Evolutionary conservation across 2,888 invertebrate genomes (phyloP).

Genomic region (Lamproptera curius): DNA sequence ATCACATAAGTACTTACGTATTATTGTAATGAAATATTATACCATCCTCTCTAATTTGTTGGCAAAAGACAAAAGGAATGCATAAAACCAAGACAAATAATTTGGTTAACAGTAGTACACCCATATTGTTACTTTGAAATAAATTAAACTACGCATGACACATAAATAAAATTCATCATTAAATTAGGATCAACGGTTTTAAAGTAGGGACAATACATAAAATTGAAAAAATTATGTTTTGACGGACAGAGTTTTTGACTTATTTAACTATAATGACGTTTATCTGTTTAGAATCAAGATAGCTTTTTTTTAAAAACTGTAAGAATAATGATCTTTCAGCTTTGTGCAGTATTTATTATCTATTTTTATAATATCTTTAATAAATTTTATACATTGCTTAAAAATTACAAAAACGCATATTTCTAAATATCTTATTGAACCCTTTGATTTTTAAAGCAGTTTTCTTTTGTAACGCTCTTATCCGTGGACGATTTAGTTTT

Average conservation of each 20-base stretch:
- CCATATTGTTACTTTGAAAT: slow-evolving; percentile 3
- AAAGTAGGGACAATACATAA: not conserved
- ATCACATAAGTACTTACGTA: slow-evolving; percentile 61
- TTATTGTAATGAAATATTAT: slow-evolving; percentile 67
- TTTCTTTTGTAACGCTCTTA: no score
- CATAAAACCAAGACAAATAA: slow-evolving; percentile 34
- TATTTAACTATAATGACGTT: slow-evolving; percentile 7
- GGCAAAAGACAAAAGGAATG: slow-evolving; percentile 32
- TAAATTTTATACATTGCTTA: no score
- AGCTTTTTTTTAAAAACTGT: no score
- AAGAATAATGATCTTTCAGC: no score
- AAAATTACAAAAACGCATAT: no score
- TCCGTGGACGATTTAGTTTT: no score
- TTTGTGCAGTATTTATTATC: no score
- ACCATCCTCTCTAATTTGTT: slow-evolving; percentile 39
- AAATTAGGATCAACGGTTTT: not conserved
- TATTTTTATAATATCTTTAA: no score
- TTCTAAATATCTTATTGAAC: no score
- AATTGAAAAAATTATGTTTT: not conserved
- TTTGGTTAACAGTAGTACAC: slow-evolving; percentile 25
- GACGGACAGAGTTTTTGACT: not conserved
- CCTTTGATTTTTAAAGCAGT: no score
- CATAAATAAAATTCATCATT: slow-evolving; percentile 1
- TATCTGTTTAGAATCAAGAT: slow-evolving; percentile 16
- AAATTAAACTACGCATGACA: not conserved